These are phyloP conservation scores for Anguilla japonica DNA, from an alignment of 2,113 vertebrate species.

Conservation along the genomic window DNA sequence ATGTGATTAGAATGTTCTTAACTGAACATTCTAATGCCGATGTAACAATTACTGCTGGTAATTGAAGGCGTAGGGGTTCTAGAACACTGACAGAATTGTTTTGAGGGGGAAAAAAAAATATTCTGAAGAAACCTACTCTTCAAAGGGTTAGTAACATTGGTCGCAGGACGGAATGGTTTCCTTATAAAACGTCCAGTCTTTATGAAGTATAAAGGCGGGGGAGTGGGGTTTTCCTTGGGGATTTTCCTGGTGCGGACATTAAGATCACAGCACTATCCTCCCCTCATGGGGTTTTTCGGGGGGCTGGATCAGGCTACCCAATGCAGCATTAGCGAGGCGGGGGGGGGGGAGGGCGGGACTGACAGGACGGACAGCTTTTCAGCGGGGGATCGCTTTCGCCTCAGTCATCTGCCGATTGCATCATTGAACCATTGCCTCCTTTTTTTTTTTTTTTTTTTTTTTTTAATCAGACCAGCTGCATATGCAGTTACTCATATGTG, in stretches of 20 bases:
- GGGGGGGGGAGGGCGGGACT: too few species aligned
- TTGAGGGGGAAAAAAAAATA: too few species aligned
- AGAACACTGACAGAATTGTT: too few species aligned
- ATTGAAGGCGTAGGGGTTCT: too few species aligned
- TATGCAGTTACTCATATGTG: conserved; percentile 1
- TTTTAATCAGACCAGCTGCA: conserved; percentile 11
- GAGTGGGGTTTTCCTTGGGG: neutral
- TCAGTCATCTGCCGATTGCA: conserved; percentile 14
- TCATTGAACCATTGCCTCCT: conserved; percentile 7
- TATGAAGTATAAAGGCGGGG: neutral
- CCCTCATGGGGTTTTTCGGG: neutral
- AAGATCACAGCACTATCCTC: neutral
- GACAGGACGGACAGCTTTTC: neutral
- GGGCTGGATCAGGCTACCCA: neutral
- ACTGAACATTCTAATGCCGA: too few species aligned
- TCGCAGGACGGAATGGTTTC: neutral
- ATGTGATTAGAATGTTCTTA: too few species aligned
- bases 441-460: neutral
- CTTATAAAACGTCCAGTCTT: neutral
- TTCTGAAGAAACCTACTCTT: too few species aligned
- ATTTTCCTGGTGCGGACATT: neutral
- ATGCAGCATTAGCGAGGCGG: neutral
- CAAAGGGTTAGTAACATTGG: neutral
- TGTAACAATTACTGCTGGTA: neutral
- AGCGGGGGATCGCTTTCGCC: neutral